Evolutionary conservation across 2,888 invertebrate species (phyloP), one percentile per base, ranked within the genome.

Genomic region (Ennomos quercinarius): DNA sequence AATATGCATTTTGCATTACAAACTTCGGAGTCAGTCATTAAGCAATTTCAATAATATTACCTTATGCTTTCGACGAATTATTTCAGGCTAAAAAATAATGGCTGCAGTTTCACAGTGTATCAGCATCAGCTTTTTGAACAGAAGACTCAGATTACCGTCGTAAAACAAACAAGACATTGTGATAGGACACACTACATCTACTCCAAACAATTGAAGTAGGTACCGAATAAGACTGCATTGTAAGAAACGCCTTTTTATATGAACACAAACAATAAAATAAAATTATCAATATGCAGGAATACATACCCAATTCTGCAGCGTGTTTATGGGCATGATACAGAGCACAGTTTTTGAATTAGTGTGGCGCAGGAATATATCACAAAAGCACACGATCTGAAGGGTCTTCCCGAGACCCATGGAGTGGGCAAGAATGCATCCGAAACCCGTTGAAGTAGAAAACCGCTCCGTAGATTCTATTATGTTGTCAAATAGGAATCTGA

Each of bases 391-490:
- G 57, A 99, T 97, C 93, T 97, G 98, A 58, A 99, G 93, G 0
- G 99, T 99, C 92, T 99, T 99, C n/a, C 99, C 99, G 35, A 99
- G 94, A 1, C 99, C 99, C 99, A 99, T 99, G 44, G 98, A 98
- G 92, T 99, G 99, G 0, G 99, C 99, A 52, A 99, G 93, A 74
- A 99, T 99, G 84, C 99, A 99, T 10, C 99, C 99, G 85, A 99
- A 99, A 10, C 99, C 99, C 2, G 95, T 94, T 0, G 97, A 97
- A 11, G 95, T 96, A 55, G 97, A 96, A 84, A 96, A 99, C 69
- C 98, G 94, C 63, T 96, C 96, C 44, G 97, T 94, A 13, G 98
- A 98, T 89, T 99, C 99, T 70, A 99, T 97, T 27, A 99, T 96
- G 84, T 99, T 99, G 87, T 99, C 99, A 83, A 97, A 99, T 53